Evolutionary conservation across 2,113 vertebrate species (phyloP).

Genomic region (Hemiprocne comata): DNA sequence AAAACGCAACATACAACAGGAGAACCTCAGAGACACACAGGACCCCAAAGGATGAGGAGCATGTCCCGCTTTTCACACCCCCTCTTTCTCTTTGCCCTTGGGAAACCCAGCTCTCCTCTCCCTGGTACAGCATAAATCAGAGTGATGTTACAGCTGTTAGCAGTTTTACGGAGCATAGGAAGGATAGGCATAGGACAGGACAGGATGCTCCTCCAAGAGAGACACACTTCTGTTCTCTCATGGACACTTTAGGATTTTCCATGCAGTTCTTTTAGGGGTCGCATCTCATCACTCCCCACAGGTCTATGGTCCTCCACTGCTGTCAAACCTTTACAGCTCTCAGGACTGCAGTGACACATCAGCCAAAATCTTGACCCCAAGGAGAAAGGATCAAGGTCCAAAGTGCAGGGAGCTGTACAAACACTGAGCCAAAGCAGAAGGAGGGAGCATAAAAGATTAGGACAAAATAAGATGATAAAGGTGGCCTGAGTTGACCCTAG

Average conservation of each 20-base stretch:
- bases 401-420: not conserved
- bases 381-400: not conserved
- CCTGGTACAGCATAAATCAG: rapidly evolving
- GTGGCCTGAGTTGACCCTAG: not conserved
- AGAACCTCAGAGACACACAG: rapidly evolving
- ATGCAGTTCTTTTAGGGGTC: not conserved
- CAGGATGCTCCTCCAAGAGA: not conserved
- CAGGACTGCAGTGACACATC: not conserved
- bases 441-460: not conserved
- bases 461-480: not conserved
- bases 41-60: not conserved
- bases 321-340: not conserved
- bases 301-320: not conserved
- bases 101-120: not conserved
- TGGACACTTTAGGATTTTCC: not conserved
- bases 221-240: not conserved
- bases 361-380: not conserved
- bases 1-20: not conserved
- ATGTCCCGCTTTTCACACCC: not conserved
- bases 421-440: not conserved
- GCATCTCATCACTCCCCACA: not conserved
- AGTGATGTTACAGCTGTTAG: not conserved
- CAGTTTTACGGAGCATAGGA: rapidly evolving
- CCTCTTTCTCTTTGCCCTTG: rapidly evolving
- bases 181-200: not conserved